Evolutionary conservation across 2,888 invertebrate species (phyloP), one percentile per base, ranked within the genome.

Genomic region (Harpalus rubripes): DNA sequence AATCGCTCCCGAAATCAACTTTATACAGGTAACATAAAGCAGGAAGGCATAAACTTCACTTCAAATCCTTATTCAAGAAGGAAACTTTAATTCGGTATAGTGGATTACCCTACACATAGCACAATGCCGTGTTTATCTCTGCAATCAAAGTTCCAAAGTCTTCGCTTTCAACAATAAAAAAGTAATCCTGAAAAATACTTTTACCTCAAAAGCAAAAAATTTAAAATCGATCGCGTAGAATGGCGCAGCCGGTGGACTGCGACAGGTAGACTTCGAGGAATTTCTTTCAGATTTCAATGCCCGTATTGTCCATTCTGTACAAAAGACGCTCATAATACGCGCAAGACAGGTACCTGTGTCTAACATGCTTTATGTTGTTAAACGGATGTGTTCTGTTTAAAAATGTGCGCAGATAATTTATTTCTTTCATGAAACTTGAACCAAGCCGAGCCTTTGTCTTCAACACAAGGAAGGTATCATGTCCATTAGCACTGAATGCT

Each of bases 81-180:
- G 78, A 84, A 84, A 84, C 84, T 78, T 78, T 84, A 84, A 84
- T 84, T 84, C 84, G 76, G 84, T 78, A 84, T 78, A 78, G 84
- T 84, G 84, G 84, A 84, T 84, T 84, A 84, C 26, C 76, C 56
- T 61, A 32, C 72, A 58, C 81, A 81, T 32, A 16, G 16, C 68
- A 81, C 81, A 81, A 74, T 58, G 32, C 18, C 72, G 6, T n/a
- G n/a, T n/a, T 41, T 74, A 74, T 74, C 72, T 74, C 26, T 18
- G 72, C 72, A 74, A 74, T 74, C 72, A 74, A 44, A 74, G 44
- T 74, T 74, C 7, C 44, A 68, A 74, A 68, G 68, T 68, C 68
- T 68, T 68, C 68, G n/a, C 68, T 22, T 12, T 12, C 22, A 63
- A 63, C 63, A 63, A 63, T 63, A 63, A 63, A 63, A 44, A 74